Conservation (phyloP, 2,888 invertebrate species). For the Eugnorisma glareosa region DNA sequence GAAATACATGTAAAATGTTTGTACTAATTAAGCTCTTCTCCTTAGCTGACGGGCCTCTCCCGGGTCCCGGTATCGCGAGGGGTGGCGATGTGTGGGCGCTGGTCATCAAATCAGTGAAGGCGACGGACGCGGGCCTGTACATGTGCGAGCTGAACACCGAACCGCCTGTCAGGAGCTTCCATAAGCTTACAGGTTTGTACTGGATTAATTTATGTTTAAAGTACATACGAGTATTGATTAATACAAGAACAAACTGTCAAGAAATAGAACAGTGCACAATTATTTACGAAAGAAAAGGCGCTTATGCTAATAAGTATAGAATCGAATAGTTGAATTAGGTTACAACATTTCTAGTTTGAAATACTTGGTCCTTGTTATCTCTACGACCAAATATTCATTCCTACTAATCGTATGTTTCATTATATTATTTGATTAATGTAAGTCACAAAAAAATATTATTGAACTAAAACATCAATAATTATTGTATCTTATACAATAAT, state of each 20-base stretch:
- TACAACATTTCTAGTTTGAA: too few relatives aligned
- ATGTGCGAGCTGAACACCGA: constrained; percentile 96
- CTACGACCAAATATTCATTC: too few relatives aligned
- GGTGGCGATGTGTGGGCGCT: constrained; percentile 97
- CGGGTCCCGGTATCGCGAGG: constrained; percentile 87
- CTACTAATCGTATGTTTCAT: too few relatives aligned
- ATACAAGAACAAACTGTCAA: not conserved
- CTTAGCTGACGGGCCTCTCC: constrained; percentile 84
- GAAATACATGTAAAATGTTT: not conserved
- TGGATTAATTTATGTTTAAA: not conserved
- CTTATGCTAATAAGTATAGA: too few relatives aligned
- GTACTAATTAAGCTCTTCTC: constrained; percentile 10
- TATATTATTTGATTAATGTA: too few relatives aligned
- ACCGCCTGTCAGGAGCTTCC: constrained; percentile 94
- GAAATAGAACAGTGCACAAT: not conserved
- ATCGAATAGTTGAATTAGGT: too few relatives aligned
- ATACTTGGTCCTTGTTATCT: too few relatives aligned
- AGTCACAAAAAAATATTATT: too few relatives aligned
- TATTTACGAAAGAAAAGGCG: not conserved
- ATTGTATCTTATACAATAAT: too few relatives aligned
- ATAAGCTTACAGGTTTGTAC: constrained; percentile 93
- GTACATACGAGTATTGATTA: not conserved
- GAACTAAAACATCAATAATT: too few relatives aligned
- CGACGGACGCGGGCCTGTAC: constrained; percentile 94
- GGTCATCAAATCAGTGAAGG: constrained; percentile 93